These are phyloP conservation scores for Centropus unirufus DNA, from an alignment of 2,113 vertebrate genomes.

Conservation along the genomic window DNA sequence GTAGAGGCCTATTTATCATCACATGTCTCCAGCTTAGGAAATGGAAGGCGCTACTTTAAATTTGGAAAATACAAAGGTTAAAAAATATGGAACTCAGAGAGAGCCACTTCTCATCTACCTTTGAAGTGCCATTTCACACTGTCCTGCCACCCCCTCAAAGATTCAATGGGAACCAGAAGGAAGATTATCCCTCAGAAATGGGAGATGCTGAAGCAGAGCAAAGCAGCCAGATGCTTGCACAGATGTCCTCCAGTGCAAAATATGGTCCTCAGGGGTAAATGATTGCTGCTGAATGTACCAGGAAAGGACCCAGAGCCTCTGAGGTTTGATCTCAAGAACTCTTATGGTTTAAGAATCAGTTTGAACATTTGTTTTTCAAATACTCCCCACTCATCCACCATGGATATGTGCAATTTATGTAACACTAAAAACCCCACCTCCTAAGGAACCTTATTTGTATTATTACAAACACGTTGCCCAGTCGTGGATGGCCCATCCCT, in stretches of 20 bases:
- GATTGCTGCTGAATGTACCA: neutral
- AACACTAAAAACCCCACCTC: neutral
- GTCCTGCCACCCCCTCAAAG: accelerated
- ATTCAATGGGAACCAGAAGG: neutral
- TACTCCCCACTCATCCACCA: neutral
- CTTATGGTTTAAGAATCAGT: neutral
- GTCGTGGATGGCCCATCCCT: no score
- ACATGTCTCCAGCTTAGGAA: no score
- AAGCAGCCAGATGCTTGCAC: neutral
- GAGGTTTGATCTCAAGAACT: neutral
- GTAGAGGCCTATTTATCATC: no score
- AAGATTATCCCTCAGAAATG: neutral
- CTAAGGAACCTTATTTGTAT: neutral
- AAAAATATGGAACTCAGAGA: neutral
- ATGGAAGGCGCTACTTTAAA: no score
- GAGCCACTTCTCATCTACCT: neutral
- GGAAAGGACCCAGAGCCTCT: neutral
- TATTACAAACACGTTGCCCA: no score
- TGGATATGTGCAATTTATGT: neutral
- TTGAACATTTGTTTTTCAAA: neutral
- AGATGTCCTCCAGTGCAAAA: neutral
- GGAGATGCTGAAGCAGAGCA: neutral
- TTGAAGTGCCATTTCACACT: neutral
- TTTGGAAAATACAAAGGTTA: no score
- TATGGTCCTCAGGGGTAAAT: neutral